Percentiles rank a stretch among this genome's conserved stretches.
Conservation (phyloP, 2,113 vertebrate species). For the Triplophysa siluroides region DNA sequence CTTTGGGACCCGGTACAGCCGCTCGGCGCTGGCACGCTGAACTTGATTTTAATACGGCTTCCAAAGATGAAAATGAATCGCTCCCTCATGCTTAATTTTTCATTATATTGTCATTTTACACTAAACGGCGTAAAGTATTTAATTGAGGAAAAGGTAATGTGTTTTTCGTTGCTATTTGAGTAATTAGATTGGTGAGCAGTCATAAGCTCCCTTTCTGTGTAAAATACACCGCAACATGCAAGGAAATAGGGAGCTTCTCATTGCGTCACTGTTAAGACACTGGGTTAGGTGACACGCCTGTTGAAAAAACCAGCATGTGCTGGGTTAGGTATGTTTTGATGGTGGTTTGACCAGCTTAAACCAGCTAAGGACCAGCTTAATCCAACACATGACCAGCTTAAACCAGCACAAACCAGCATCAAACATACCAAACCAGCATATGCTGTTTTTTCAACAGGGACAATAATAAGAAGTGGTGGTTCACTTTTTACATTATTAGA, state of each 20-base stretch:
- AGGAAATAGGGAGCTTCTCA: background rate
- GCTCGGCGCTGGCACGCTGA: slow-evolving; percentile 13
- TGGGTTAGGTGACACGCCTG: background rate
- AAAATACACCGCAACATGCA: background rate
- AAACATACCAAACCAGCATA: too few species aligned
- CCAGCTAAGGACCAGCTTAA: too few species aligned
- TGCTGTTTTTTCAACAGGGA: too few species aligned
- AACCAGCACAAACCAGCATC: too few species aligned
- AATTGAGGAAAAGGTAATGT: slow-evolving; percentile 28
- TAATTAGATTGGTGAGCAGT: slow-evolving; percentile 29
- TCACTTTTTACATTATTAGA: too few species aligned
- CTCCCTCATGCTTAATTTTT: slow-evolving; percentile 30
- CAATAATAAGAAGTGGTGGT: too few species aligned
- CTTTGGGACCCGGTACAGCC: background rate
- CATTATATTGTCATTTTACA: slow-evolving; percentile 29
- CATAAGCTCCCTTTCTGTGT: slow-evolving; percentile 4
- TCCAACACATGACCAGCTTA: too few species aligned
- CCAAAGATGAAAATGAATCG: slow-evolving; percentile 10
- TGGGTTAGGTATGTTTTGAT: too few species aligned
- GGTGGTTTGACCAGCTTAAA: too few species aligned
- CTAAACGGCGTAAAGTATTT: slow-evolving; percentile 31
- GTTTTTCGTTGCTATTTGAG: slow-evolving; percentile 22
- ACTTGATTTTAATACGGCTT: background rate
- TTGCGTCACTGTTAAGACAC: background rate
- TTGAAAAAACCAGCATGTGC: too few species aligned